Conservation (phyloP, 2,113 vertebrate species). For the Felis chaus region DNA sequence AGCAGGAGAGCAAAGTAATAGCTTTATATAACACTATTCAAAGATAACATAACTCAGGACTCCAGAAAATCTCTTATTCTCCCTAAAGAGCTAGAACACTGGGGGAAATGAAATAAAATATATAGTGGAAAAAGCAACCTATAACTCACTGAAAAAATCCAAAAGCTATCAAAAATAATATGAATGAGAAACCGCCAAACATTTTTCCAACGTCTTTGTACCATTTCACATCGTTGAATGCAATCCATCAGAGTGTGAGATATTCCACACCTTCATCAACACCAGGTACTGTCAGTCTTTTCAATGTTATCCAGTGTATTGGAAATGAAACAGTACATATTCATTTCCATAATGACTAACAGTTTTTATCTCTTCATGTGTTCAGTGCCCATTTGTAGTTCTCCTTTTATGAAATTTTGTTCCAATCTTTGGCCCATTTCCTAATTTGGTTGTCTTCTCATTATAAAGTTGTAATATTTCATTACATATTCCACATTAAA, state of each 20-base stretch:
- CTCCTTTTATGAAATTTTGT: neutral
- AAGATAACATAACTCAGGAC: neutral
- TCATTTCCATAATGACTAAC: neutral
- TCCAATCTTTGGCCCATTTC: neutral
- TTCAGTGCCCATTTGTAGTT: neutral
- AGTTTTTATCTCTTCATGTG: neutral
- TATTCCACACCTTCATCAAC: neutral
- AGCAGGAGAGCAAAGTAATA: neutral
- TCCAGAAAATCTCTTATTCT: neutral
- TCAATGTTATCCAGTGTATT: neutral
- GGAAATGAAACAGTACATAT: neutral
- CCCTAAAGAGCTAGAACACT: neutral
- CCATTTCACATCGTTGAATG: neutral
- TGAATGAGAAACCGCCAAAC: neutral
- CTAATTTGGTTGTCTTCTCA: neutral
- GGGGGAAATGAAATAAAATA: neutral
- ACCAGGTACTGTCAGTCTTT: neutral
- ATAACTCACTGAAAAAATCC: neutral
- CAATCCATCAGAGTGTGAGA: neutral
- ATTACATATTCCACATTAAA: neutral
- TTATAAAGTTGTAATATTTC: neutral
- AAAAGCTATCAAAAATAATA: neutral
- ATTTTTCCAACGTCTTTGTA: neutral
- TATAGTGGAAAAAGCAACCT: neutral
- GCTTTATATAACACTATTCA: neutral